Base-by-base conservation (phyloP, 2,113 vertebrate genomes). In the Raja brachyura region DNA sequence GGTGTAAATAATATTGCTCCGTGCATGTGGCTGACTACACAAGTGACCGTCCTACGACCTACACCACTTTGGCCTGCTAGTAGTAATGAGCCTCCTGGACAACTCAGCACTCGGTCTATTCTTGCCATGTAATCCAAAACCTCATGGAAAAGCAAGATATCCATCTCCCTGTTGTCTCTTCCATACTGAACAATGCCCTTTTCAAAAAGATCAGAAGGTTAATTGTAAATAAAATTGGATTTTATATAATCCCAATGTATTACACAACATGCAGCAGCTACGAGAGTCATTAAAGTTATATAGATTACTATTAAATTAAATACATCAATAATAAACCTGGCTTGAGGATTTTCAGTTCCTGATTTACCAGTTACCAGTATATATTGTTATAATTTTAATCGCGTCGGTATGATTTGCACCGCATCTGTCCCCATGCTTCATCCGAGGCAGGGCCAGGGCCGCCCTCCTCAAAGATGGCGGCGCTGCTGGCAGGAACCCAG, bases 1-100 rank as follows among this genome's bases (percentile, higher is more conserved):
- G 98, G 98, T 0, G 98, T 98, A 95, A 98, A 96, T 78, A 99
- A 93, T 7, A 96, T 93, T 73, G 97, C 97, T 85, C 97, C 97
- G 0, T 99, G 98, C 98, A 99, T 99, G 93, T 99, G 98, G 85
- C 97, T 97, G 94, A 99, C 98, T 77, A 99, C 95, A 54, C 96
- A 97, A 0, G 98, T 97, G 93, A 97, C 95, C 0, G 98, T 98
- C 81, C 98, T 97, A 61, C 99, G 98, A 13, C 98, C 99, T 2
- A 99, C 98, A 22, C 99, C 99, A 48, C 98, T 98, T 13, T 96
- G 97, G 2, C 99, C 99, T 0, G 98, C 98, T 94, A 99, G 94
- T 1, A 99, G 97, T 94, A 99, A 96, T 0, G 98, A 99, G 5
- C 98, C 98, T 75, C 98, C 97, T 5, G 98, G 98, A 94, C 96